Evolutionary conservation across 2,797 vertebrate species (phyloP).

Genomic region (Champsocephalus gunnari): DNA sequence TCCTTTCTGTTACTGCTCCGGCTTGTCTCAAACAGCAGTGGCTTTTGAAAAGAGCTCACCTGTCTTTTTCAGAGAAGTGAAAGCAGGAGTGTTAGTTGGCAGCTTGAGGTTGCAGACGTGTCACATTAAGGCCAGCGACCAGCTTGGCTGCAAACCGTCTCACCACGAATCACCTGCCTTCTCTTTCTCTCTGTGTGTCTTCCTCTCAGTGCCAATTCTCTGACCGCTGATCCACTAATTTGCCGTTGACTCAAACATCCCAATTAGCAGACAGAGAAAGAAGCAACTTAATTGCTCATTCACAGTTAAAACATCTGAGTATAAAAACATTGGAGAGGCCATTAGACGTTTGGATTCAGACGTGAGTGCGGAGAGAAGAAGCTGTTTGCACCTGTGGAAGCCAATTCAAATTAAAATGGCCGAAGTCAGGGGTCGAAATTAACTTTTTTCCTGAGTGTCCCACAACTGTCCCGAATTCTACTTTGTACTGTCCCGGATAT

Average conservation of each 20-base stretch:
- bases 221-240: conserved; percentile 46
- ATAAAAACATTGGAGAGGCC: conserved; percentile 42
- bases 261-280: conserved; percentile 56
- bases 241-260: conserved; percentile 48
- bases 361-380: conserved; percentile 41
- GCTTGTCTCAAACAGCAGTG: conserved; percentile 47
- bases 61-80: conserved; percentile 40
- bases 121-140: conserved; percentile 64
- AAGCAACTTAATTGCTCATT: conserved; percentile 42
- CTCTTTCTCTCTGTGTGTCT: conserved; percentile 1
- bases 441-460: too few relatives aligned
- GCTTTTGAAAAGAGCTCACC: conserved; percentile 53
- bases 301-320: conserved; percentile 45
- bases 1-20: conserved; percentile 18
- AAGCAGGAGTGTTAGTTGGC: conserved; percentile 45
- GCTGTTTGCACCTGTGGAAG: conserved; percentile 40
- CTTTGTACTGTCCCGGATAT: too few relatives aligned
- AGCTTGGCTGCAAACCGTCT: conserved; percentile 52
- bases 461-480: too few relatives aligned
- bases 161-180: conserved; percentile 20
- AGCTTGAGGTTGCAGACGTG: conserved; percentile 68
- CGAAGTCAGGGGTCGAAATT: not conserved
- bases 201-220: conserved; percentile 20
- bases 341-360: conserved; percentile 47
- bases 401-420: conserved; percentile 65